These are phyloP conservation scores for Trichogramma dendrolimi DNA, from an alignment of 2,888 invertebrate species.

Conservation along the genomic window DNA sequence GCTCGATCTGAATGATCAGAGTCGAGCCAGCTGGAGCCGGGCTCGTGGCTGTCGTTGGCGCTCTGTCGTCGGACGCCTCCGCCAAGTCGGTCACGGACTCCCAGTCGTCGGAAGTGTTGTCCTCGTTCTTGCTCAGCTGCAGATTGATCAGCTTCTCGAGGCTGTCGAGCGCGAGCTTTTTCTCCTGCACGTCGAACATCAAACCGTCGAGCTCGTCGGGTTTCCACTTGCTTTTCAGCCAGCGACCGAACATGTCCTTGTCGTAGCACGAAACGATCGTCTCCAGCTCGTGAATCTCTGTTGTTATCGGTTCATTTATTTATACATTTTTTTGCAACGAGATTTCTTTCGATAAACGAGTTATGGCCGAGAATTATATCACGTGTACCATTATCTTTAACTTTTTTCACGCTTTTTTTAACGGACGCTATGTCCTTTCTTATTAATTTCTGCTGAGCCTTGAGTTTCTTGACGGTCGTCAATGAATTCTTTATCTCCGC, in stretches of 20 bases:
- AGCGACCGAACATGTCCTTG: conserved; percentile 41
- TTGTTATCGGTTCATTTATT: not conserved
- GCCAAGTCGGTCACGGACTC: no score
- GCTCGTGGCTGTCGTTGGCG: not conserved
- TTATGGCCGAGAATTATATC: not conserved
- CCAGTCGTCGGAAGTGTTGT: no score
- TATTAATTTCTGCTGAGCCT: conserved; percentile 40
- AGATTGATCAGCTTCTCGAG: conserved; percentile 36
- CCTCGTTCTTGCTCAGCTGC: conserved; percentile 26
- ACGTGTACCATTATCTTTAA: conserved; percentile 43
- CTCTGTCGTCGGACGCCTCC: no score
- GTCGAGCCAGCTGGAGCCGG: not conserved
- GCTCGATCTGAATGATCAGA: not conserved
- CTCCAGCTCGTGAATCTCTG: conserved; percentile 29
- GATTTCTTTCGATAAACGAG: no score
- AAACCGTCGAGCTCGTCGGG: conserved; percentile 37
- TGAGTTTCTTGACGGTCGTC: conserved; percentile 39
- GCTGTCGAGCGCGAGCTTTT: conserved; percentile 39
- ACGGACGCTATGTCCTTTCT: conserved; percentile 38
- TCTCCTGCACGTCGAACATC: conserved; percentile 35
- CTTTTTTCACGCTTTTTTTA: conserved; percentile 37
- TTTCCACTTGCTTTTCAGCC: conserved; percentile 43
- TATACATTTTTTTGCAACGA: not conserved
- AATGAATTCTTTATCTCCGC: conserved; percentile 42
- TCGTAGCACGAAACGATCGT: conserved; percentile 43